Evolutionary conservation across 2,113 vertebrate species (phyloP).

Genomic region (Oncorhynchus clarkii): DNA sequence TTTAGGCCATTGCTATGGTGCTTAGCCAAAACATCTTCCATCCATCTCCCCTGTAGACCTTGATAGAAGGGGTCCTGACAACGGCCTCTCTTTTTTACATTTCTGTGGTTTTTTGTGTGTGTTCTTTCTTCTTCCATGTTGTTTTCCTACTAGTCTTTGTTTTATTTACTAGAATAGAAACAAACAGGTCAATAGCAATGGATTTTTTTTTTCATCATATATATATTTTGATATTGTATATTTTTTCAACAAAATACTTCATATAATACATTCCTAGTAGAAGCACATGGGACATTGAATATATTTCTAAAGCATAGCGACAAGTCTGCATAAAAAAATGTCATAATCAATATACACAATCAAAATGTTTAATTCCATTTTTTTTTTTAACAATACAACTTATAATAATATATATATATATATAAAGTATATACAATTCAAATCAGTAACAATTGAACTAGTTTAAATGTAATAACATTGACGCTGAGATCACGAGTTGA

Average conservation of each 20-base stretch:
- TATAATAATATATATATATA: too few relatives aligned
- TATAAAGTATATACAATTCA: too few relatives aligned
- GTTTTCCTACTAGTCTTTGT: conserved; percentile 55
- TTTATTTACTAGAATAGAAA: conserved; percentile 73
- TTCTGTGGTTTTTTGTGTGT: conserved; percentile 47
- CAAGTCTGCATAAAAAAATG: neutral
- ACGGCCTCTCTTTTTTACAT: conserved; percentile 52
- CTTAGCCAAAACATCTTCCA: conserved; percentile 36
- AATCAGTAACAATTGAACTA: neutral
- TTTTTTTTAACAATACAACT: neutral
- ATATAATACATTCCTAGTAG: too few relatives aligned
- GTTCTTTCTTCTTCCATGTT: conserved; percentile 55
- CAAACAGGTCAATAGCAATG: conserved; percentile 46
- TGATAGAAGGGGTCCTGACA: conserved; percentile 55
- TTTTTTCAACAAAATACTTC: neutral
- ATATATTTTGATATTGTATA: neutral
- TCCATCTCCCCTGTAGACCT: conserved; percentile 44
- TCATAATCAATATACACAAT: neutral
- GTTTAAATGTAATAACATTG: neutral
- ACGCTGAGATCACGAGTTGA: neutral
- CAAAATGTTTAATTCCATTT: neutral
- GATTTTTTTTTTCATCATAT: neutral
- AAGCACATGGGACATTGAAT: neutral
- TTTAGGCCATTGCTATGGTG: conserved; percentile 39
- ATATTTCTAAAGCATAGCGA: neutral